Conservation (phyloP, 2,888 invertebrate species). For the Reticulitermes lucifugus region DNA sequence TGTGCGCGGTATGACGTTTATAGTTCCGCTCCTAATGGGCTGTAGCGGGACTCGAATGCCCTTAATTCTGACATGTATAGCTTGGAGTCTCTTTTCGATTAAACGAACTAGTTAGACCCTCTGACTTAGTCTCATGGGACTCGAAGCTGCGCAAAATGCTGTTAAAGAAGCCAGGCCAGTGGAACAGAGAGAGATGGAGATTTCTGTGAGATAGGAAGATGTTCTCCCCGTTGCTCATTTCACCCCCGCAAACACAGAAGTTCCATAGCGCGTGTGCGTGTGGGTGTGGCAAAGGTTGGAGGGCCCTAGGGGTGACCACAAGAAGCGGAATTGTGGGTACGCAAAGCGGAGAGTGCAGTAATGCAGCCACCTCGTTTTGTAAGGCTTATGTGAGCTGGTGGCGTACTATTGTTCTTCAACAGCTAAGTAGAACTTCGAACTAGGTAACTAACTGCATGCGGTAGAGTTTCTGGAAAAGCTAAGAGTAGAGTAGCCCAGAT, state of each 20-base stretch:
- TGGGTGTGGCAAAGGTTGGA: background rate
- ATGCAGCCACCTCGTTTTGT: background rate
- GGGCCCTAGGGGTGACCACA: background rate
- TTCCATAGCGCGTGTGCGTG: background rate
- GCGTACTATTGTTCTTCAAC: background rate
- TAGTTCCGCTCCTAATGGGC: too few relatives aligned
- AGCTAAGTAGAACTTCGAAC: too few relatives aligned
- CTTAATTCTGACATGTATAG: too few relatives aligned
- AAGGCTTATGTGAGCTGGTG: background rate
- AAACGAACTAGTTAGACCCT: background rate
- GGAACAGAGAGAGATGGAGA: background rate
- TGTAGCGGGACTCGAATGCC: too few relatives aligned
- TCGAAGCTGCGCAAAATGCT: background rate
- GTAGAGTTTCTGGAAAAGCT: too few relatives aligned
- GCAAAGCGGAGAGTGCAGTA: background rate
- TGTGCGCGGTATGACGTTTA: too few relatives aligned
- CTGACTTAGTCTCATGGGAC: background rate
- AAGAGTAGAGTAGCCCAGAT: too few relatives aligned
- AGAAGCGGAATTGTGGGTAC: background rate
- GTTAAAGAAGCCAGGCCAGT: slow-evolving; percentile 2
- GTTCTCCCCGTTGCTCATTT: background rate
- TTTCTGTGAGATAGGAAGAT: background rate
- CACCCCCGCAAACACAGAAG: background rate
- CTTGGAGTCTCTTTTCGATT: background rate
- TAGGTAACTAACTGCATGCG: too few relatives aligned